A percentile compares a stretch with the other conserved stretches of the same genome.
These are phyloP conservation scores for Peromyscus eremicus DNA, from an alignment of 2,797 vertebrate species.

Conservation along the genomic window DNA sequence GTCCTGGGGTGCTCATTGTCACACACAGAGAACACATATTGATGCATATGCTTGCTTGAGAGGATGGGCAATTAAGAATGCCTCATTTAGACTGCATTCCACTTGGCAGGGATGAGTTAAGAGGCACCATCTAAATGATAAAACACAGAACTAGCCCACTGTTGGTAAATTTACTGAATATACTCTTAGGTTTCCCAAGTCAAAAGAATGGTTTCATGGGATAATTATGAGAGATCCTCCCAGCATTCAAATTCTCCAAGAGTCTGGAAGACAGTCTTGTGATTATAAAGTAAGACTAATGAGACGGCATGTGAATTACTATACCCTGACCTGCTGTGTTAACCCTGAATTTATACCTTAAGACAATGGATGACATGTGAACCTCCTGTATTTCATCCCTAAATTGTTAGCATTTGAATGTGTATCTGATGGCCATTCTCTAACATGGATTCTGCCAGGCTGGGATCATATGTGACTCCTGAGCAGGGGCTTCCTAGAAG, in stretches of 20 bases:
- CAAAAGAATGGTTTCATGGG: slow-evolving; percentile 44
- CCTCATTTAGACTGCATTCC: slow-evolving; percentile 24
- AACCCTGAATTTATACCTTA: slow-evolving; percentile 41
- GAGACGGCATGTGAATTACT: slow-evolving; percentile 5
- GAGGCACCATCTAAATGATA: slow-evolving; percentile 50
- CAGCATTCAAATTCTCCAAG: slow-evolving; percentile 32
- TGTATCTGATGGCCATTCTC: background rate
- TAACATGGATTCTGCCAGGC: background rate
- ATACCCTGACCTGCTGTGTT: background rate
- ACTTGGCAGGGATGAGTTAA: slow-evolving; percentile 38
- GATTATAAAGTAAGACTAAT: background rate
- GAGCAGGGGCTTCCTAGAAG: background rate
- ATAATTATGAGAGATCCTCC: slow-evolving; percentile 60
- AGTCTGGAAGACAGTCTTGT: background rate
- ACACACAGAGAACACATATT: background rate
- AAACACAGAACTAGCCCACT: background rate
- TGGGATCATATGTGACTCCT: background rate
- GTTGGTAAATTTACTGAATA: slow-evolving; percentile 50
- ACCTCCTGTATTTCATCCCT: background rate
- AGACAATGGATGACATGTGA: background rate
- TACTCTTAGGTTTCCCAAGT: slow-evolving; percentile 44
- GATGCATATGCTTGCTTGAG: background rate
- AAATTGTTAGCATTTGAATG: background rate
- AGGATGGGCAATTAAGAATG: slow-evolving; percentile 17
- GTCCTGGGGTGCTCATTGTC: background rate